A percentile compares a stretch with the other conserved stretches of the same genome.
These are phyloP conservation scores for Hipposideros armiger DNA, from an alignment of 2,113 vertebrate genomes.

Conservation along the genomic window DNA sequence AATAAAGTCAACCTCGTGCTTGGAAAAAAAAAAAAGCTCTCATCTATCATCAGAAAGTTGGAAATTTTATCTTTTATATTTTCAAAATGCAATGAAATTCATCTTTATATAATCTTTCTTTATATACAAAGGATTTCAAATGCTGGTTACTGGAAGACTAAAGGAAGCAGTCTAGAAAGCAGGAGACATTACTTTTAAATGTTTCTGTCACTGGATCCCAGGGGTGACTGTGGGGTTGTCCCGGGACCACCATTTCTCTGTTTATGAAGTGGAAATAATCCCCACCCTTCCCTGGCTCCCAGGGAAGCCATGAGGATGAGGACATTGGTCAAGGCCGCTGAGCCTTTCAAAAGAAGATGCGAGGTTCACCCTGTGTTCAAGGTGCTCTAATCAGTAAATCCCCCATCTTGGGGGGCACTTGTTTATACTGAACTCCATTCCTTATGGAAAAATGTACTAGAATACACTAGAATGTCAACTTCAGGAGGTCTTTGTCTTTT, in stretches of 20 bases:
- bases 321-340: not conserved
- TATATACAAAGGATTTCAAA: not conserved
- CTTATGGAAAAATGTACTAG: not conserved
- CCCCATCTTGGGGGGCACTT: not conserved
- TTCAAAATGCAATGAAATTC: constrained; percentile 33
- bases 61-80: constrained; percentile 6
- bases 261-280: not conserved
- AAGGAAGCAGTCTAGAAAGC: not conserved
- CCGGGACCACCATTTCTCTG: not conserved
- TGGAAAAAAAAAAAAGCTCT: not conserved
- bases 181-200: not conserved
- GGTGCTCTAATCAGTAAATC: not conserved
- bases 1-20: not conserved
- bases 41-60: constrained; percentile 2
- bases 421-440: not conserved
- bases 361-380: not conserved
- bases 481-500: not conserved
- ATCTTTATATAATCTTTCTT: not conserved
- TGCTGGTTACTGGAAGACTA: not conserved
- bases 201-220: not conserved
- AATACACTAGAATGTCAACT: not conserved
- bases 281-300: not conserved
- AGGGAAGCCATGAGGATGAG: not conserved
- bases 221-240: not conserved
- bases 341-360: not conserved